Base-by-base conservation (phyloP, 2,888 invertebrate genomes). In the Melanchra persicariae region DNA sequence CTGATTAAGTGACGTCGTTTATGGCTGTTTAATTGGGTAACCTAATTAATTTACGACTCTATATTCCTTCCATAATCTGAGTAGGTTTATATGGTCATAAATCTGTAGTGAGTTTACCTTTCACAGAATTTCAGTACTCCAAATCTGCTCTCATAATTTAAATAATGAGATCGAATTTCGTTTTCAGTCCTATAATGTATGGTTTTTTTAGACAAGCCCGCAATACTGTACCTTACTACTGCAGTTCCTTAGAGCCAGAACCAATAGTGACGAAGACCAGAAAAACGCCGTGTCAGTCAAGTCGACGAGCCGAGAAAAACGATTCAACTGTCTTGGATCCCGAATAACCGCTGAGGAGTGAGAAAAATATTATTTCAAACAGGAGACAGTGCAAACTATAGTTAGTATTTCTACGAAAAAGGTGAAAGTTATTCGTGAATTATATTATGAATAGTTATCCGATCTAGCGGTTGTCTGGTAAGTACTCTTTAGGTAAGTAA, bases 51-150 rank as follows among this genome's bases (percentile, higher is more conserved):
- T 73, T 71, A 73, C 30, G 49, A 64, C 30, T 60, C 34, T 7
- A 74, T 54, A 70, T 68, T 74, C 65, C 49, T 64, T 65, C 24
- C 49, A 60, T 71, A 72, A 81, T 82, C 81, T 59, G 0, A 55
- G 19, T 45, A 62, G 17, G 55, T 70, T 70, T 65, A 70, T 70
- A 30, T 17, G 24, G n/a, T 22, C 30, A 34, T 77, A 81, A 79
- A 81, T 77, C 69, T 69, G n/a, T 55, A 54, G 10, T 54, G 55
- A 66, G 67, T 47, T 57, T 60, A 26, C 26, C 40, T 76, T 75
- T 75, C n/a, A 65, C 26, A 59, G 30, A n/a, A 34, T 60, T 37
- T 55, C 3, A 6, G 52, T 59, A n/a, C 2, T 61, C 17, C 19
- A 74, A 62, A 26, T 0, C 10, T n/a, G 26, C n/a, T 58, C n/a